Conservation (phyloP, 37 sponge, comb jelly and placozoan genomes). For the Dysidea cf. avara region DNA sequence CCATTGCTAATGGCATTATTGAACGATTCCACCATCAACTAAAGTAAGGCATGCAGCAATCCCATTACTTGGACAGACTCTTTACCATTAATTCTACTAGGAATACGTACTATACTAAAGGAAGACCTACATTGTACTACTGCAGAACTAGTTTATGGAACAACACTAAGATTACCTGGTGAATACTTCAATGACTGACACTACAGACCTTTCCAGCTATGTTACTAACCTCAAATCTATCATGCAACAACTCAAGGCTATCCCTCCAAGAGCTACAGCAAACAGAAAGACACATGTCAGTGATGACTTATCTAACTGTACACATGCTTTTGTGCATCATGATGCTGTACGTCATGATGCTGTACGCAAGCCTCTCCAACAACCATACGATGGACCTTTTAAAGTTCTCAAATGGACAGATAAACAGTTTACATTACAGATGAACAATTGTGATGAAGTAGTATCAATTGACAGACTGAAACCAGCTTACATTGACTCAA, state of each 20-base stretch:
- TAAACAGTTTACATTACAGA: slow-evolving; percentile 34
- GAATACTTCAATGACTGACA: too few species aligned
- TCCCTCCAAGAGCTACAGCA: too few species aligned
- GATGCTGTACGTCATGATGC: slow-evolving; percentile 21
- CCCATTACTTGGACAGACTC: neutral
- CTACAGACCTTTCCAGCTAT: neutral
- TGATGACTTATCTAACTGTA: too few species aligned
- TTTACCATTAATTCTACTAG: slow-evolving; percentile 14
- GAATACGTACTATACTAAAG: slow-evolving; percentile 18
- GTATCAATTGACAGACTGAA: slow-evolving; percentile 39
- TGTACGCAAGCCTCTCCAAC: slow-evolving; percentile 23
- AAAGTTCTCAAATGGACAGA: slow-evolving; percentile 13
- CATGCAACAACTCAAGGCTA: neutral
- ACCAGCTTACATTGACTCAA: slow-evolving; percentile 20
- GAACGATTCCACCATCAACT: slow-evolving; percentile 55
- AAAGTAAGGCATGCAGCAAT: too few species aligned
- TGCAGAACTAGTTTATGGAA: slow-evolving; percentile 31
- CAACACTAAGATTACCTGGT: slow-evolving; percentile 25
- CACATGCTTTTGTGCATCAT: too few species aligned
- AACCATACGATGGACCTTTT: slow-evolving; percentile 45
- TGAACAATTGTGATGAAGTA: slow-evolving; percentile 2
- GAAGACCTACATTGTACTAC: slow-evolving; percentile 26
- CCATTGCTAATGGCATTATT: slow-evolving; percentile 57
- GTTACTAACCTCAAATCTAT: neutral
- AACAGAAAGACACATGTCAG: too few species aligned